Evolutionary conservation across 2,888 invertebrate genomes (phyloP).

Genomic region (Gari tellinella): DNA sequence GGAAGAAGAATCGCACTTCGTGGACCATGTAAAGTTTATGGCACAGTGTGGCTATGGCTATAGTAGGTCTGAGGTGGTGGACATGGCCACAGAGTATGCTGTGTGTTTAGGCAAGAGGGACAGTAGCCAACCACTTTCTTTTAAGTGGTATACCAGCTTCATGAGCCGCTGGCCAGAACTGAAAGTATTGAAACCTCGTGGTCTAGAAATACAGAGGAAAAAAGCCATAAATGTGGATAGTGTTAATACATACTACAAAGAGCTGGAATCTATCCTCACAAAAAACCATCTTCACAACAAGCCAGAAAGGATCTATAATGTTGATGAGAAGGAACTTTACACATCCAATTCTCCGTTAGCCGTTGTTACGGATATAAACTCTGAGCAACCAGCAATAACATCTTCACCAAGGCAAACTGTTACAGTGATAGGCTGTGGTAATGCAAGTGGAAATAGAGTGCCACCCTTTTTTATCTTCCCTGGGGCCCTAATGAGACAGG

Average conservation of each 20-base stretch:
- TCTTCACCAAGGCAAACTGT: too few relatives aligned
- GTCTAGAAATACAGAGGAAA: neutral
- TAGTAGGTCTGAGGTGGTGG: neutral
- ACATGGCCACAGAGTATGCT: too few relatives aligned
- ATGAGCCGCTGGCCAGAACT: neutral
- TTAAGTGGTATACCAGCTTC: neutral
- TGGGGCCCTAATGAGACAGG: too few relatives aligned
- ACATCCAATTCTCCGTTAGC: slow-evolving; percentile 15
- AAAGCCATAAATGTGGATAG: neutral
- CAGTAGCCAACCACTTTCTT: neutral
- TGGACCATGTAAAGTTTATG: slow-evolving; percentile 11
- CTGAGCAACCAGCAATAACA: slow-evolving; percentile 12
- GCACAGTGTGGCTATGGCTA: slow-evolving; percentile 1
- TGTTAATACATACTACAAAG: neutral
- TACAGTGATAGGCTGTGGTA: too few relatives aligned
- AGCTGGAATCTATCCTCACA: neutral
- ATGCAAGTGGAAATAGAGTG: too few relatives aligned
- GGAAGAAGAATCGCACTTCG: slow-evolving; percentile 14
- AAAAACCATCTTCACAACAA: slow-evolving; percentile 41
- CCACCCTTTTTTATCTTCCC: too few relatives aligned
- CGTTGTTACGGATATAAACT: slow-evolving; percentile 1
- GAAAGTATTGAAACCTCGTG: neutral
- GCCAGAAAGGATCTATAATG: slow-evolving; percentile 46
- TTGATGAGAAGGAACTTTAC: slow-evolving; percentile 56
- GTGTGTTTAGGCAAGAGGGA: too few relatives aligned